A percentile compares a stretch with the other conserved stretches of the same genome.
These are phyloP conservation scores for Silurus meridionalis DNA, from an alignment of 2,113 vertebrate genomes.

Conservation along the genomic window DNA sequence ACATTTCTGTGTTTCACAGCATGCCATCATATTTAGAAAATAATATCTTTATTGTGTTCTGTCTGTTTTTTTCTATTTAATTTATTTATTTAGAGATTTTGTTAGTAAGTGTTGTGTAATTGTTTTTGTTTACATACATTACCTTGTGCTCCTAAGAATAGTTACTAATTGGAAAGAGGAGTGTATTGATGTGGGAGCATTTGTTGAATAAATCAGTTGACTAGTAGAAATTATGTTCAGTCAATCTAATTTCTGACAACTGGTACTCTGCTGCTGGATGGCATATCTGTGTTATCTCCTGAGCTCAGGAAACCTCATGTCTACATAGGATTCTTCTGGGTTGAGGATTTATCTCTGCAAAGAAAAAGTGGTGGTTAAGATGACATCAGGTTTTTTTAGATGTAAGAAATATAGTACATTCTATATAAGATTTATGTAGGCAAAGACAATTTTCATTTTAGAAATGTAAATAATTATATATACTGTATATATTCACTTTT, in stretches of 20 bases:
- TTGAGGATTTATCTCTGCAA: neutral
- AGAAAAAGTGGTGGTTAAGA: neutral
- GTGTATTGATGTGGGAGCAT: neutral
- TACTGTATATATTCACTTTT: no score
- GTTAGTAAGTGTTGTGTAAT: neutral
- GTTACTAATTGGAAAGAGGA: neutral
- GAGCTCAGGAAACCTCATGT: neutral
- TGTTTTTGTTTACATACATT: neutral
- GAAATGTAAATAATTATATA: no score
- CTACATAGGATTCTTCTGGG: neutral
- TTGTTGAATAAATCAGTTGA: neutral
- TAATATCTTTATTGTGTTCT: neutral
- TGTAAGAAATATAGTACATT: neutral
- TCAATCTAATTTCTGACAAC: neutral
- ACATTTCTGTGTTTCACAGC: slow-evolving; percentile 7
- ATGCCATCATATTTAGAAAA: neutral
- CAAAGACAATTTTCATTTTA: no score
- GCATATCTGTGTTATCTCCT: neutral
- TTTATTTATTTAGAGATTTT: no score
- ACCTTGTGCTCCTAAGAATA: neutral
- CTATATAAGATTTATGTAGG: no score
- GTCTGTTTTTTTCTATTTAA: neutral
- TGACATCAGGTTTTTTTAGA: neutral
- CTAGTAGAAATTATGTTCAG: neutral
- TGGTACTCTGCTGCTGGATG: neutral